Percentiles rank a stretch among this genome's conserved stretches.
Evolutionary conservation across 2,113 vertebrate genomes (phyloP).

Genomic region (Meles meles): DNA sequence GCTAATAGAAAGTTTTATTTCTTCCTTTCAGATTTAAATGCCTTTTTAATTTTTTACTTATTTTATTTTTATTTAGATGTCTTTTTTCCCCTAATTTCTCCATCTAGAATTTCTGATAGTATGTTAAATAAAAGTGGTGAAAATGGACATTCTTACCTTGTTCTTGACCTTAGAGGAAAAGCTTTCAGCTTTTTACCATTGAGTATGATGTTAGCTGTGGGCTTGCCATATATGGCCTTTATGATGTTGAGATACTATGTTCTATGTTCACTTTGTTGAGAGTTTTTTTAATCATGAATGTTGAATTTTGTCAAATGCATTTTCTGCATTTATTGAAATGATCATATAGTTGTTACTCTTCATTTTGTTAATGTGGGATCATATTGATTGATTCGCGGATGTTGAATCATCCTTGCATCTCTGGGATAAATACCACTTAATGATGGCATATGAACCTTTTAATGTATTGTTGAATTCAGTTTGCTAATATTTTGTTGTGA

Average conservation of each 20-base stretch:
- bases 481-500: not conserved
- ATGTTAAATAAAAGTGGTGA: not conserved
- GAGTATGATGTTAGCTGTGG: not conserved
- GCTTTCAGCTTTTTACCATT: not conserved
- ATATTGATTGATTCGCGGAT: not conserved
- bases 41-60: not conserved
- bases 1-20: not conserved
- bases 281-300: not conserved
- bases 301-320: not conserved
- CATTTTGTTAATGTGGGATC: not conserved
- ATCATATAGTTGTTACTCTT: not conserved
- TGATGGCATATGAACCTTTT: not conserved
- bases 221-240: not conserved
- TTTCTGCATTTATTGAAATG: not conserved
- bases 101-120: not conserved
- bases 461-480: not conserved
- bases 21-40: not conserved
- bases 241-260: not conserved
- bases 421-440: not conserved
- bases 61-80: no score
- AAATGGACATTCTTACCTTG: not conserved
- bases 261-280: not conserved
- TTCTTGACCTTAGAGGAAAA: not conserved
- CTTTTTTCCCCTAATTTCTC: not conserved
- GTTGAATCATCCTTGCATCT: not conserved